Conservation (phyloP, 2,113 vertebrate genomes). For the Rostratula benghalensis region DNA sequence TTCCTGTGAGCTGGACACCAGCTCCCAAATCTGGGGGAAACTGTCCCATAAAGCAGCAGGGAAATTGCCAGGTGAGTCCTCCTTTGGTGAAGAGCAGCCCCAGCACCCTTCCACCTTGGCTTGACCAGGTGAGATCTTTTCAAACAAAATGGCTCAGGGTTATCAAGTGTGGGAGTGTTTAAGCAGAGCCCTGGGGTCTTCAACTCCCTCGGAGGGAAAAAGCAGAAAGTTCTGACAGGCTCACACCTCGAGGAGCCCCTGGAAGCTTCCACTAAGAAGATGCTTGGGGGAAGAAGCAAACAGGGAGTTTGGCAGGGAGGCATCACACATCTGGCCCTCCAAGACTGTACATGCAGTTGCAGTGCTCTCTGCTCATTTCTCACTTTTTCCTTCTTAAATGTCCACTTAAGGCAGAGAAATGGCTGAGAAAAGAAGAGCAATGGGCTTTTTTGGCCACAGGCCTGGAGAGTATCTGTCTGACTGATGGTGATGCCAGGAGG, state of each 20-base stretch:
- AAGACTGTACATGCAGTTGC: not conserved
- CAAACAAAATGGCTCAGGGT: rapidly evolving
- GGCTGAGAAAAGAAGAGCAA: not conserved
- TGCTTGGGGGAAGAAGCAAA: not conserved
- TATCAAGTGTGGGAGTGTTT: not conserved
- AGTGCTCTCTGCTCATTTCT: not conserved
- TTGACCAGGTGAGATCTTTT: not conserved
- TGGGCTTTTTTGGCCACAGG: not conserved
- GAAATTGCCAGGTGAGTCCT: not conserved
- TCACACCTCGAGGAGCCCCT: not conserved
- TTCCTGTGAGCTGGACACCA: not conserved
- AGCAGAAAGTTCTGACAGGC: not conserved
- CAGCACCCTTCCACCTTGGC: not conserved
- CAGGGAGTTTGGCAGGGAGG: not conserved
- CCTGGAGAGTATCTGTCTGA: not conserved
- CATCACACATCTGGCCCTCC: not conserved
- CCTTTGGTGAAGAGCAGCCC: not conserved
- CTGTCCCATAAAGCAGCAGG: not conserved
- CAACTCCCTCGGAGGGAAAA: not conserved
- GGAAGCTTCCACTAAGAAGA: not conserved
- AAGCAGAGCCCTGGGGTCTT: not conserved
- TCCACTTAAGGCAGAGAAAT: not conserved
- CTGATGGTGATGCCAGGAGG: not conserved
- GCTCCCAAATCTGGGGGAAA: not conserved
- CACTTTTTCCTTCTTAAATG: not conserved